Conservation (phyloP, 1,140 invertebrate species). For the Neocloeon triangulifer region DNA sequence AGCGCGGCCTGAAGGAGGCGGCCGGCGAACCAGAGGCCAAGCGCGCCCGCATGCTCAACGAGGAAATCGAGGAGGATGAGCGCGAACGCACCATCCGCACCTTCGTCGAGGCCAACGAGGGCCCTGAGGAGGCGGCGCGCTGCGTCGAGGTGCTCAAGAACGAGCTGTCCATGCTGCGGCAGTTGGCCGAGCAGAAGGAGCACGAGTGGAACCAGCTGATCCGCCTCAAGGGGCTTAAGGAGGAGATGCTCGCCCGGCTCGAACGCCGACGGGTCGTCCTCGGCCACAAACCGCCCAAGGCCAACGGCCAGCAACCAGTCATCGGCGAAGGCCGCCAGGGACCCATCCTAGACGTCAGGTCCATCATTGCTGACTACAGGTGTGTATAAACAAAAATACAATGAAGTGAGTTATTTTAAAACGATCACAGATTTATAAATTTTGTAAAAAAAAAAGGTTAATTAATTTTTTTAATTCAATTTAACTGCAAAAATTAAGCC, state of each 20-base stretch:
- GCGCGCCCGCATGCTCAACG: slow-evolving; percentile 3
- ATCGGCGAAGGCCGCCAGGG: slow-evolving; percentile 43
- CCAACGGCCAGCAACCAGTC: slow-evolving; percentile 15
- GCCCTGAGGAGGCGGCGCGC: slow-evolving; percentile 13
- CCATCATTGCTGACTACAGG: slow-evolving; percentile 64
- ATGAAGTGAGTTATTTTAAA: too few relatives aligned
- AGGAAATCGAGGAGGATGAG: slow-evolving; percentile 13
- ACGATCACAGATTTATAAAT: too few relatives aligned
- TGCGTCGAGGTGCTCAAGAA: slow-evolving; percentile 8
- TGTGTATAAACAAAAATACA: too few relatives aligned
- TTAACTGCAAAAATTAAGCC: too few relatives aligned
- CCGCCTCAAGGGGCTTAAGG: slow-evolving; percentile 54
- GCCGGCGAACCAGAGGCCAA: background rate
- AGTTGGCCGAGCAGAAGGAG: slow-evolving; percentile 48
- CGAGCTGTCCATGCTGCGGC: slow-evolving; percentile 38
- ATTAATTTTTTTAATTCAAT: too few relatives aligned
- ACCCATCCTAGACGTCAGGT: slow-evolving; percentile 51
- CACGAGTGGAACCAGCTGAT: slow-evolving; percentile 63
- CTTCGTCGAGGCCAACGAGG: slow-evolving; percentile 13
- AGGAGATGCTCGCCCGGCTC: slow-evolving; percentile 45
- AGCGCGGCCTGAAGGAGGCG: slow-evolving; percentile 5
- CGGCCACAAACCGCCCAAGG: slow-evolving; percentile 1
- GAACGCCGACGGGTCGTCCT: slow-evolving; percentile 17
- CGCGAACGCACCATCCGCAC: slow-evolving; percentile 15
- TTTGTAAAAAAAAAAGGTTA: too few relatives aligned